Evolutionary conservation across 2,797 vertebrate genomes (phyloP).

Genomic region (Chiroxiphia lanceolata): DNA sequence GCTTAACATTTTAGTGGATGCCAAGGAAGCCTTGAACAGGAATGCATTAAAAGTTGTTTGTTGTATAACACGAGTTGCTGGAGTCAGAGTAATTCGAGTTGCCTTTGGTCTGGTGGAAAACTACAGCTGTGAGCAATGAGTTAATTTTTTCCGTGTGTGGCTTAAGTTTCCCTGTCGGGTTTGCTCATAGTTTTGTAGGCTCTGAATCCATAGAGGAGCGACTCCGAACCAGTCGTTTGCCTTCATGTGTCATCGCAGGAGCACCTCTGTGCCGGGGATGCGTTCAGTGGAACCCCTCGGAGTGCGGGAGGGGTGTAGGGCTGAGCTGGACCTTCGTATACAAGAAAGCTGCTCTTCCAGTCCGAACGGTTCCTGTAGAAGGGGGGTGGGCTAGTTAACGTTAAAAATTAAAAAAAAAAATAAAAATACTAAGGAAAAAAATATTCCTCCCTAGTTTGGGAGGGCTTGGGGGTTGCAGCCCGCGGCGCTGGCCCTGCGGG

Average conservation of each 20-base stretch:
- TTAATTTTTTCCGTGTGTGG: background rate
- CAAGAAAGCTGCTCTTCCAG: background rate
- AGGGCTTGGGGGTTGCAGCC: background rate
- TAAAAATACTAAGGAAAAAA: background rate
- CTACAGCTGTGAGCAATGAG: slow-evolving; percentile 23
- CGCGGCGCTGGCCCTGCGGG: background rate
- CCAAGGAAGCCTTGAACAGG: slow-evolving; percentile 12
- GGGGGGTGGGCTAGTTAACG: background rate
- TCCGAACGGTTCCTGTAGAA: background rate
- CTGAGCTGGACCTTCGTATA: background rate
- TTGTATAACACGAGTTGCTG: background rate
- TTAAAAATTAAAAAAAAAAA: background rate
- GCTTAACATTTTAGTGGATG: slow-evolving; percentile 8
- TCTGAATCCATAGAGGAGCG: background rate
- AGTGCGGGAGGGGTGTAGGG: background rate
- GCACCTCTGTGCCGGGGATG: background rate
- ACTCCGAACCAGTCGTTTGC: background rate
- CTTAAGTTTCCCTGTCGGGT: background rate
- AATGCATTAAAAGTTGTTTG: background rate
- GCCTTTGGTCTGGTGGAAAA: slow-evolving; percentile 14
- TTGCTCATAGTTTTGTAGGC: background rate
- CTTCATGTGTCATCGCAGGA: background rate
- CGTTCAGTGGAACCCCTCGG: background rate
- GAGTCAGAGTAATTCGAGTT: background rate
- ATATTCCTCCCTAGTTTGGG: background rate